Base-by-base conservation (phyloP, 2,113 vertebrate genomes). In the Capreolus pygargus region DNA sequence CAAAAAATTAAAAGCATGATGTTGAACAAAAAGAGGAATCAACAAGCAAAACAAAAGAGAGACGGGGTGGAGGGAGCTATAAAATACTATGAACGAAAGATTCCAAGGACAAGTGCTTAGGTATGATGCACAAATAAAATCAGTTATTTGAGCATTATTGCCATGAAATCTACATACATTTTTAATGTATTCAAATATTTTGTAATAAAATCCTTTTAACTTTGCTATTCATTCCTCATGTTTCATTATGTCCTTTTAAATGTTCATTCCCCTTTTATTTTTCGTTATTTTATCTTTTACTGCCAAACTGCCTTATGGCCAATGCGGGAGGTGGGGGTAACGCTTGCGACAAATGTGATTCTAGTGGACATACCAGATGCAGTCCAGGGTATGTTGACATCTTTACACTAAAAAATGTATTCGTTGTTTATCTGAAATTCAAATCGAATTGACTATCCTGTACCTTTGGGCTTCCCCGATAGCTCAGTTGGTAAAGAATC, bases 381-480 rank as follows among this genome's bases (percentile, higher is more conserved):
- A 5, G 2, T 17, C 14, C 14, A 25, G 39, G 76, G 33, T 28
- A 27, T 52, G 7, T 43, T 43, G 50, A 21, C 17, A 27, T 60
- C 55, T 36, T 47, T 47, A 60, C 81, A 87, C 47, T 39, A 33
- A 74, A 74, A 79, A 83, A 45, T 45, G 6, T 57, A 95, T 61
- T 88, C 3, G 10, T 91, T 83, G 28, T 74, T 97, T 90, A 83
- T 47, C 25, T n/a, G 81, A 97, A 95, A 96, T 74, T 82, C 60
- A 90, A 52, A 85, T 60, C 54, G 30, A 91, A 84, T 54, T 87
- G 14, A 30, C 28, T 28, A 50, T 52, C 64, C 19, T 64, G 23
- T 74, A 45, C 43, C 55, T 97, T 74, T 74, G 67, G n/a, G 19
- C 67, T 39, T 74, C n/a, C n/a, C 67, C 12, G 67, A 39, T 19